These are phyloP conservation scores for Pavo muticus DNA, from an alignment of 2,113 vertebrate species.

Conservation along the genomic window DNA sequence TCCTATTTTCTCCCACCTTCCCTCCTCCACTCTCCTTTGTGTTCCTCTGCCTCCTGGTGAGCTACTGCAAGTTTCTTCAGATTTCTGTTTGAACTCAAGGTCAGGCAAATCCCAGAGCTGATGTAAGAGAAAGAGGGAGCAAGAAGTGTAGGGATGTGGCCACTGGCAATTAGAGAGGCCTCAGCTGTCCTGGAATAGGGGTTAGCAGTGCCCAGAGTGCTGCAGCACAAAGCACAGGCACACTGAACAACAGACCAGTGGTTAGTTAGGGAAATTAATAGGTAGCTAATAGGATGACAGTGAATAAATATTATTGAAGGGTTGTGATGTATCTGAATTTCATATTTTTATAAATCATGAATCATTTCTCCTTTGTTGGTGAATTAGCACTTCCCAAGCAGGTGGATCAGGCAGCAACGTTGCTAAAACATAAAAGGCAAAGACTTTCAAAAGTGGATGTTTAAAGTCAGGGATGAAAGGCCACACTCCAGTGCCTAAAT, in stretches of 20 bases:
- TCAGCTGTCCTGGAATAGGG: neutral
- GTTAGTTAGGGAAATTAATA: conserved; percentile 8
- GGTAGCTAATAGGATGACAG: neutral
- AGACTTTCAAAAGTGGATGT: conserved; percentile 5
- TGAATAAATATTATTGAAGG: neutral
- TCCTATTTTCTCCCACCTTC: neutral
- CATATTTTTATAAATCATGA: neutral
- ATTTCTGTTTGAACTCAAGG: neutral
- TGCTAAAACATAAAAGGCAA: neutral
- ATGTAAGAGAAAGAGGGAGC: neutral
- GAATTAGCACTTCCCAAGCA: neutral
- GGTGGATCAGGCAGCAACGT: neutral
- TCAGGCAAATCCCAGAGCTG: neutral
- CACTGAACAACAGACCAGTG: neutral
- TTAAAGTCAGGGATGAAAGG: conserved; percentile 29
- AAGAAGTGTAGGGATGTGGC: neutral
- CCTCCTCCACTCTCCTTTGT: neutral
- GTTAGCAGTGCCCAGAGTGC: neutral
- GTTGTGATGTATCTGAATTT: neutral
- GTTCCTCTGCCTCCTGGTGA: neutral
- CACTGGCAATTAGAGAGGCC: neutral
- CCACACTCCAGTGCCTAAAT: conserved; percentile 8
- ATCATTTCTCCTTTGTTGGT: neutral
- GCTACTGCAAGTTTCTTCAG: neutral
- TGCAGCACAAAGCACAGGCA: neutral